phyloP scores from a whole-genome alignment of 2,888 invertebrate genomes.

The Tyria jacobaeae region DNA sequence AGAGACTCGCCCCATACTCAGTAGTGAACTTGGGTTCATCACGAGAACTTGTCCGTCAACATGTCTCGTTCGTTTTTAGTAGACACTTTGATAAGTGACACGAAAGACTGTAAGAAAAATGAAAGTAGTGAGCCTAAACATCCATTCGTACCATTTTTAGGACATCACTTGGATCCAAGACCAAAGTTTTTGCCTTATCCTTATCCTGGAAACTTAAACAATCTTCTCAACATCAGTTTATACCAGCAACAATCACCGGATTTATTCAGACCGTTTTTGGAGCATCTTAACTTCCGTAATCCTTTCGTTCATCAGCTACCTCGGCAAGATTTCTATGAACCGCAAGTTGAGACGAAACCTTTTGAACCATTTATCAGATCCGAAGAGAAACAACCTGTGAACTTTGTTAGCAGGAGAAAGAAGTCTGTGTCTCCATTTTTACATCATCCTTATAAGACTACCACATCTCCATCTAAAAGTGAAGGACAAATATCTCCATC shows the following conservation, averaged over 20 bases:
- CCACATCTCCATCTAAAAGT: conserved; percentile 74
- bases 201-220: conserved; percentile 88
- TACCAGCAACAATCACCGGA: conserved; percentile 86
- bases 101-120: conserved; percentile 78
- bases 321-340: conserved; percentile 71
- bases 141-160: conserved; percentile 70
- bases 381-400: conserved; percentile 72
- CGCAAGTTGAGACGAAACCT: conserved; percentile 57
- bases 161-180: conserved; percentile 68
- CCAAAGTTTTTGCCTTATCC: conserved; percentile 88
- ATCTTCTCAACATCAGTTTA: conserved; percentile 88
- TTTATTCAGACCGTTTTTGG: conserved; percentile 80
- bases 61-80: conserved; percentile 95
- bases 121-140: conserved; percentile 75
- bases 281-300: conserved; percentile 79
- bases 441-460: conserved; percentile 77
- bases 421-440: conserved; percentile 79
- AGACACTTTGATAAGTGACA: conserved; percentile 91
- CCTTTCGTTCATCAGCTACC: conserved; percentile 78
- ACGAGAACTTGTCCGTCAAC: conserved; percentile 59
- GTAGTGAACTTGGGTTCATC: conserved; percentile 67
- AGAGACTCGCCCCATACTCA: conserved; percentile 70
- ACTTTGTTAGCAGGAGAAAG: conserved; percentile 71
- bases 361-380: conserved; percentile 69
- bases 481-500: conserved; percentile 79